Evolutionary conservation across 2,888 invertebrate genomes (phyloP), one percentile per base, ranked within the genome.

Genomic region (Nemotelus nigrinus): DNA sequence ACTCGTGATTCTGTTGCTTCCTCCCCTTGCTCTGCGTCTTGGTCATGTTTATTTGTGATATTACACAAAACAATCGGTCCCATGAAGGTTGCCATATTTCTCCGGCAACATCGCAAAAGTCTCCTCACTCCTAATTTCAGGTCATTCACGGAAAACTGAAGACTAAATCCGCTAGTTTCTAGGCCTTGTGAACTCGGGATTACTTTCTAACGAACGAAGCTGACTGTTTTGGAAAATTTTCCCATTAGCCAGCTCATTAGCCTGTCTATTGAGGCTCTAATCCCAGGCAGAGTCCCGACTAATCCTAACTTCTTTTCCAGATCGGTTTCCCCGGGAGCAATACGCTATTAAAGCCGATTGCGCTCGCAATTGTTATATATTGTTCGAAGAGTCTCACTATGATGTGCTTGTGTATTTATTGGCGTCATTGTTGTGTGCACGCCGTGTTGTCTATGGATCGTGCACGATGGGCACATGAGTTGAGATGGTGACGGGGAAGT

Each of bases 31-130:
- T 25, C 25, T 25, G 25, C 25, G 25, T 25, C 25, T 25, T 25
- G 25, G 25, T 25, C 25, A 25, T 25, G 25, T 25, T 25, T 55
- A 43, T 53, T 55, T 55, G 71, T 43, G 71, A 71, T 71, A 71
- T 71, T 44, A 39, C 10, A 68, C 63, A 63, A 39, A 39, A 41
- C 10, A 43, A 7, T 25, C 5, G 25, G 68, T 39, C 43, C 10
- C 41, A 43, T 44, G 55, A 2, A 25, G 3, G 71, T 71, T 71
- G 71, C 71, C 71, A 71, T 44, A 71, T 71, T 71, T 71, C 57
- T 8, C 1, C 2, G 43, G 44, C 47, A 45, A 65, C 47, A 65
- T 8, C 25, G 65, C 50, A 50, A 7, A 7, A 8, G 6, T 5
- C 50, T 5, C 5, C 50, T 65, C 43, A 43, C 43, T 63, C 47